Evolutionary conservation across 1,140 invertebrate species (phyloP).

Genomic region (Episyrphus balteatus): DNA sequence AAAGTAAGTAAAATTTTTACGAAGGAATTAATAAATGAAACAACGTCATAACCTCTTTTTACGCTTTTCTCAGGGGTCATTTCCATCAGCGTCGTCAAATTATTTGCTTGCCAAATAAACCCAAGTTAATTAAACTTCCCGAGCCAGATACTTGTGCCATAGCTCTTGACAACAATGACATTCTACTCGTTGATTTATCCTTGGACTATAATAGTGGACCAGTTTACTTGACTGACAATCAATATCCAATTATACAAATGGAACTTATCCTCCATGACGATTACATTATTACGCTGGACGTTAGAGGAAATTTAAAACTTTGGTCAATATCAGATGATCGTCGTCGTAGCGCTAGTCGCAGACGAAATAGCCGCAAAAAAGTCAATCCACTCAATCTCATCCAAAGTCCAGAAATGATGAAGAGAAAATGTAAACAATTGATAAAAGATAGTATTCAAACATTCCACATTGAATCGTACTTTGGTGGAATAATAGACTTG

Average conservation of each 20-base stretch:
- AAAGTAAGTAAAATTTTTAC: conserved; percentile 17
- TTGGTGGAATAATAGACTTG: neutral
- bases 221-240: conserved; percentile 7
- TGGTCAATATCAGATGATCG: conserved; percentile 12
- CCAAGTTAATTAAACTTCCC: conserved; percentile 15
- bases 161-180: conserved; percentile 12
- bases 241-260: neutral
- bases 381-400: conserved; percentile 1
- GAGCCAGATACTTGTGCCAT: conserved; percentile 21
- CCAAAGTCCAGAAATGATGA: neutral
- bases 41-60: too few species aligned
- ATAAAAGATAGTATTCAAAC: neutral
- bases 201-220: conserved; percentile 13
- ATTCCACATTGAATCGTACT: neutral
- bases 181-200: conserved; percentile 21
- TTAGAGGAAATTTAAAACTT: conserved; percentile 20
- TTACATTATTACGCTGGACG: conserved; percentile 19
- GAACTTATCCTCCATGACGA: conserved; percentile 6
- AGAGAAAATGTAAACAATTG: neutral
- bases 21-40: too few species aligned
- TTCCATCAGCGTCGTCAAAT: conserved; percentile 31
- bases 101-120: conserved; percentile 15
- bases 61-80: conserved; percentile 14
- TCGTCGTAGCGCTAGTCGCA: conserved; percentile 1
- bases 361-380: neutral